These are phyloP conservation scores for Antitype chi DNA, from an alignment of 2,888 invertebrate species.

Conservation along the genomic window DNA sequence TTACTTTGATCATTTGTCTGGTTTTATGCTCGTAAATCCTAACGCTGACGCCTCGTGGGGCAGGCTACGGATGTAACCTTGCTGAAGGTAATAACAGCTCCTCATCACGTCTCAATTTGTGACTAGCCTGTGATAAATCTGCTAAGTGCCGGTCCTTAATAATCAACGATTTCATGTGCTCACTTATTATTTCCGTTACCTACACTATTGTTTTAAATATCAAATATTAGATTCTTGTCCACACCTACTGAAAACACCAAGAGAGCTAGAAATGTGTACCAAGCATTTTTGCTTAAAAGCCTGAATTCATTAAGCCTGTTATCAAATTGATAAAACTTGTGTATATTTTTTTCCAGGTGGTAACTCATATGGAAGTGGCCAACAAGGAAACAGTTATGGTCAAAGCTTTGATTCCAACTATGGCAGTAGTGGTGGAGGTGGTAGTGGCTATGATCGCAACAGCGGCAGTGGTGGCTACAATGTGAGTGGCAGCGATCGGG, in stretches of 20 bases:
- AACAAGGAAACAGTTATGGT: slow-evolving; percentile 80
- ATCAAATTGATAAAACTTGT: neutral
- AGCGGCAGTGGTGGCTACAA: slow-evolving; percentile 69
- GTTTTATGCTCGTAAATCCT: neutral
- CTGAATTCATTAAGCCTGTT: neutral
- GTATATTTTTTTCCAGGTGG: slow-evolving; percentile 69
- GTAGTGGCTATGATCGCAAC: slow-evolving; percentile 68
- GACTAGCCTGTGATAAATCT: neutral
- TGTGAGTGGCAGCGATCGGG: slow-evolving; percentile 74
- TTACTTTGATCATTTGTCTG: neutral
- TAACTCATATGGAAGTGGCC: slow-evolving; percentile 78
- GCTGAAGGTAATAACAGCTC: neutral
- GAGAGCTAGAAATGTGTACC: neutral
- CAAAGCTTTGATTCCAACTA: slow-evolving; percentile 81
- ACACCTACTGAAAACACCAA: neutral
- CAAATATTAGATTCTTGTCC: neutral
- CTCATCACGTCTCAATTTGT: neutral
- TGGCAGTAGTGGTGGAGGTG: slow-evolving; percentile 73
- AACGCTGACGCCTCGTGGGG: neutral
- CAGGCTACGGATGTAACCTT: neutral
- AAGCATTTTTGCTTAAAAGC: neutral
- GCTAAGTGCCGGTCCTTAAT: neutral
- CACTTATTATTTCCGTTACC: neutral
- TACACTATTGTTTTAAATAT: neutral
- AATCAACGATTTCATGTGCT: neutral